A percentile compares a stretch with the other conserved stretches of the same genome.
Evolutionary conservation across 1,140 invertebrate genomes (phyloP).

Genomic region (Drosophila ohnishii): DNA sequence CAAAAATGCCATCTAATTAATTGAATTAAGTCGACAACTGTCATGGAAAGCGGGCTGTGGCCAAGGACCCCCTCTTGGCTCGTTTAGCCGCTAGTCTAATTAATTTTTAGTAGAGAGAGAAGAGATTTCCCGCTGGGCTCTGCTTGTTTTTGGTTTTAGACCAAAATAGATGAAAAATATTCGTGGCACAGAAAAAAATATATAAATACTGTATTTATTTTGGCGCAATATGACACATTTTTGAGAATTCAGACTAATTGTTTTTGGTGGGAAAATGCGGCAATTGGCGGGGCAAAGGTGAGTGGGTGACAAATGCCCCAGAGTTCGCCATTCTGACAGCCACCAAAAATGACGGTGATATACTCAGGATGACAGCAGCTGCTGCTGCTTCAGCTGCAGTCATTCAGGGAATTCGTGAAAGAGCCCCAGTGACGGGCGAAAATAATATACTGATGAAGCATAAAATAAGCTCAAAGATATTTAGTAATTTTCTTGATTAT

Average conservation of each 20-base stretch:
- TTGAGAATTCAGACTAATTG: slow-evolving; percentile 61
- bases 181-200: slow-evolving; percentile 21
- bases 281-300: slow-evolving; percentile 36
- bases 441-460: slow-evolving; percentile 5
- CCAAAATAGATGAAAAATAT: slow-evolving; percentile 35
- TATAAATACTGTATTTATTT: slow-evolving; percentile 48
- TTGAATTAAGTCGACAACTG: slow-evolving; percentile 52
- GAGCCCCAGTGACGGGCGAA: slow-evolving; percentile 13
- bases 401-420: slow-evolving; percentile 27
- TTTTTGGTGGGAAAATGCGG: slow-evolving; percentile 32
- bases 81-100: slow-evolving; percentile 13
- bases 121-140: slow-evolving; percentile 14
- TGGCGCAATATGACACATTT: slow-evolving; percentile 56
- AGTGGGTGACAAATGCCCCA: slow-evolving; percentile 51
- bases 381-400: slow-evolving; percentile 26
- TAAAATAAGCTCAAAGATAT: slow-evolving; percentile 4
- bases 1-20: slow-evolving; percentile 57
- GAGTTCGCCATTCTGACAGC: slow-evolving; percentile 40
- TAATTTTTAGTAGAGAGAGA: slow-evolving; percentile 12
- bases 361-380: slow-evolving; percentile 37
- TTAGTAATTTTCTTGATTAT: not conserved
- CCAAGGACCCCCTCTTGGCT: slow-evolving; percentile 20
- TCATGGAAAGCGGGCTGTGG: slow-evolving; percentile 32
- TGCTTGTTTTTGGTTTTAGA: slow-evolving; percentile 15
- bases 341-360: slow-evolving; percentile 38